Evolutionary conservation across 2,888 invertebrate genomes (phyloP), one percentile per base, ranked within the genome.

Genomic region (Troglohyphantes excavatus): DNA sequence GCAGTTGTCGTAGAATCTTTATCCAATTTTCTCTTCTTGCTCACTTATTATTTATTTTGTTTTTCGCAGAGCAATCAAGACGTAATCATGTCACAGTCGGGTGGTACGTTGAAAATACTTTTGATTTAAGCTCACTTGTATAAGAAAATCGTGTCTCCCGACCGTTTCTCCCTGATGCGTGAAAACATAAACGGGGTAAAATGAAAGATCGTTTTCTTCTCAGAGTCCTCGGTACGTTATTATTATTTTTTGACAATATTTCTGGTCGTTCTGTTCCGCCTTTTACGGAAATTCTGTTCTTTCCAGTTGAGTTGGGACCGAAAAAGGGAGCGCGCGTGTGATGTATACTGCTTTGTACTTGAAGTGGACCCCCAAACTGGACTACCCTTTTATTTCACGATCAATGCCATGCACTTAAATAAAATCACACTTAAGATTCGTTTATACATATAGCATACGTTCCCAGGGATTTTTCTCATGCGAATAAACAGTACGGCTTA

Each of bases 261-360:
- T 11, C 7, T 23, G 63, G 53, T 53, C 3, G 53, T 53, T 63
- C 5, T 72, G 27, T 13, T 46, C 26, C 23, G 6, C 1, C 27
- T 72, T 72, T 72, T 72, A 26, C 46, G 72, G 72, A 46, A 72
- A 46, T 53, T 11, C 26, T 72, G 26, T 46, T 39, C n/a, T 33
- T 72, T 72, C 46, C 72, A 46, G 43, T 72, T 72, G 72, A 39
- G 11, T 46, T 72, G 46, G 46, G 46, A 72, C 26, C 13, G 13
- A 23, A 23, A 46, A 72, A 39, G 21, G 21, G 63, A 63, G 61
- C 53, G 29, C 7, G 53, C 33, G 2, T 29, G 9, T 17, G 17
- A 17, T 46, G 9, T 46, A 2, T 46, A 46, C 2, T 46, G 46
- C 46, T 17, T 46, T 46, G 46, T 46, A 17, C 9, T n/a, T n/a